Evolutionary conservation across 2,888 invertebrate genomes (phyloP).

Genomic region (Epsilonema sp.): DNA sequence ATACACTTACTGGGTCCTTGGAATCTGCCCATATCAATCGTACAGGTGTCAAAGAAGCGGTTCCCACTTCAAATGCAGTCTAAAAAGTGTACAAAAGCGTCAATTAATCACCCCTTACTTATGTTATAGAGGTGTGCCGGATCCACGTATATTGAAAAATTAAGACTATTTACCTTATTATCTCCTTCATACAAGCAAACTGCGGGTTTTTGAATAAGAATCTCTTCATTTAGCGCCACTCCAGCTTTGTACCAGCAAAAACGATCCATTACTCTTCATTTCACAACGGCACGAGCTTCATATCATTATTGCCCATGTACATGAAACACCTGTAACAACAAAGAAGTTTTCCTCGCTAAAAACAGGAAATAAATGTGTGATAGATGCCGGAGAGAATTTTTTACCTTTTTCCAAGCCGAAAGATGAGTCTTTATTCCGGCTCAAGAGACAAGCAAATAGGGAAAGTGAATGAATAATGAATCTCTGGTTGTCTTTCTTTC

Average conservation of each 20-base stretch:
- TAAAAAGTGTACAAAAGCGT: conserved; percentile 5
- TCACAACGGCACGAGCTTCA: too few species aligned
- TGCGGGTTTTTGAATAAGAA: conserved; percentile 22
- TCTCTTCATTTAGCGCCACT: conserved; percentile 22
- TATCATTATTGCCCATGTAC: too few species aligned
- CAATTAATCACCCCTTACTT: neutral
- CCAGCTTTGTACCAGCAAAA: conserved; percentile 23
- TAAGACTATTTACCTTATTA: conserved; percentile 15
- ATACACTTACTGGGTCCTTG: conserved; percentile 17
- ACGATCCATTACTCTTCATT: too few species aligned
- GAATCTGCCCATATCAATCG: conserved; percentile 28
- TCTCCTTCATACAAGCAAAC: conserved; percentile 27
- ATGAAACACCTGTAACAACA: too few species aligned
- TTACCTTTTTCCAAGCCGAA: too few species aligned
- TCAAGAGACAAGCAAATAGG: too few species aligned
- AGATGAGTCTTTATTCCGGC: too few species aligned
- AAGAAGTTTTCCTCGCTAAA: too few species aligned
- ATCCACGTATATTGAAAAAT: neutral
- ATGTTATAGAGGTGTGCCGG: neutral
- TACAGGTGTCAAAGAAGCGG: conserved; percentile 22
- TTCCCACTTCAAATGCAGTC: conserved; percentile 24
- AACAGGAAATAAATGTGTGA: too few species aligned
- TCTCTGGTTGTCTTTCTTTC: too few species aligned
- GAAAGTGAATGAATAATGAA: too few species aligned
- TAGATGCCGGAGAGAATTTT: too few species aligned